Evolutionary conservation across 2,113 vertebrate genomes (phyloP), one percentile per base, ranked within the genome.

Genomic region (Heterotilapia buettikoferi): DNA sequence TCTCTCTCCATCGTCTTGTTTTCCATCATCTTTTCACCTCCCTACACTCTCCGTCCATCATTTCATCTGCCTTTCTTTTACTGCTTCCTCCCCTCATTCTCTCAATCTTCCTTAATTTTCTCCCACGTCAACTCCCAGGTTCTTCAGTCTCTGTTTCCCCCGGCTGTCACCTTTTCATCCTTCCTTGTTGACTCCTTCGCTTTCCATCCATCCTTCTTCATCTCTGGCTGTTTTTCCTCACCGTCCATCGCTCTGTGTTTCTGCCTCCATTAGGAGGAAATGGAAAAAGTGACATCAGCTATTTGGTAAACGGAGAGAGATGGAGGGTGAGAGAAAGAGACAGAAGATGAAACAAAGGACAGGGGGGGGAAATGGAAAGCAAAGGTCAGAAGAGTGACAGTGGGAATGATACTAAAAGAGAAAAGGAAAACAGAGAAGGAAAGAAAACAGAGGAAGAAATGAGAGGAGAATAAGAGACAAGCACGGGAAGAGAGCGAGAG

Each of bases 281-380:
- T 96, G 95, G 95, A 95, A 95, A 96, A 95, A 94, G 94, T 96
- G 94, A 95, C 94, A 96, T 94, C 94, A 94, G 92, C 94, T 93
- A 95, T 95, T 96, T 94, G 92, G 94, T 94, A 93, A 94, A 95
- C 85, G 83, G 84, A 93, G 94, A 93, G 90, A 88, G 93, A 95
- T 93, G 91, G 89, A 92, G 88, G 53, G 54, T 26, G 63, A 53
- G 43, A 68, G 76, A 82, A 36, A 63, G 81, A 87, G 80, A 87
- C 38, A 47, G 80, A 73, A 38, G 85, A 87, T 63, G 80, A 76
- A 88, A 84, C n/a, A 7, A 54, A 68, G 36, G 78, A 76, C 31
- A 52, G 84, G 33, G 19, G 24, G 24, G 43, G 71, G 26, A 89
- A 84, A 90, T 85, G 61, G 81, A 90, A 84, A 85, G 84, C 61